Evolutionary conservation across 2,797 vertebrate genomes (phyloP).

Genomic region (Pogonophryne albipinna): DNA sequence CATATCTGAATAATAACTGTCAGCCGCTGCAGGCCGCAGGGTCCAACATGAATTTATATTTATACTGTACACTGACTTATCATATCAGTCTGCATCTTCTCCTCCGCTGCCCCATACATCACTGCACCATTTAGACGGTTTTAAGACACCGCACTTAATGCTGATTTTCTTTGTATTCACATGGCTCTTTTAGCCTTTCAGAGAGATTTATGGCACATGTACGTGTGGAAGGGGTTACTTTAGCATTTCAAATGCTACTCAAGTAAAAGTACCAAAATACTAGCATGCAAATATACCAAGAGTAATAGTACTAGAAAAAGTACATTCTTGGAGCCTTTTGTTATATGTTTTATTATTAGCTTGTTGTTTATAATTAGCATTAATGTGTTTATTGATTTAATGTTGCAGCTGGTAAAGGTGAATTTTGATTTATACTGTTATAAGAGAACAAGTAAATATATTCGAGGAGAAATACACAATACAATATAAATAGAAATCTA

Average conservation of each 20-base stretch:
- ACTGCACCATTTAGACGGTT: conserved; percentile 88
- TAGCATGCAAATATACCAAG: neutral
- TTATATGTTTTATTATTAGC: no score
- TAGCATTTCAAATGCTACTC: neutral
- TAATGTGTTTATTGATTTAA: no score
- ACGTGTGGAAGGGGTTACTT: neutral
- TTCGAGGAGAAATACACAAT: no score
- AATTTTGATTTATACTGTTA: no score
- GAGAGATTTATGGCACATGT: conserved; percentile 58
- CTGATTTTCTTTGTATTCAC: conserved; percentile 91
- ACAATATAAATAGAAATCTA: no score
- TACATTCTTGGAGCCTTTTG: no score
- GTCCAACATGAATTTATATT: conserved; percentile 45
- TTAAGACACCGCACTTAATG: conserved; percentile 65
- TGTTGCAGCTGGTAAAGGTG: no score
- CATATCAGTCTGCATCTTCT: conserved; percentile 24
- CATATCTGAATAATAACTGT: conserved; percentile 49
- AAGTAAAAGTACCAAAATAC: neutral
- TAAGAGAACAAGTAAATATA: no score
- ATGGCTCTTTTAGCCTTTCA: conserved; percentile 87
- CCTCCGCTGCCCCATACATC: conserved; percentile 72
- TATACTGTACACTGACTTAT: conserved; percentile 22
- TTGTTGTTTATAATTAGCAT: no score
- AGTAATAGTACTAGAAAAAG: neutral
- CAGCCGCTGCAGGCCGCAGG: conserved; percentile 3